Evolutionary conservation across 30 jellyfish, hydroid and myxozoan genomes (phyloP).

Genomic region (Chrysaora quinquecirrha): DNA sequence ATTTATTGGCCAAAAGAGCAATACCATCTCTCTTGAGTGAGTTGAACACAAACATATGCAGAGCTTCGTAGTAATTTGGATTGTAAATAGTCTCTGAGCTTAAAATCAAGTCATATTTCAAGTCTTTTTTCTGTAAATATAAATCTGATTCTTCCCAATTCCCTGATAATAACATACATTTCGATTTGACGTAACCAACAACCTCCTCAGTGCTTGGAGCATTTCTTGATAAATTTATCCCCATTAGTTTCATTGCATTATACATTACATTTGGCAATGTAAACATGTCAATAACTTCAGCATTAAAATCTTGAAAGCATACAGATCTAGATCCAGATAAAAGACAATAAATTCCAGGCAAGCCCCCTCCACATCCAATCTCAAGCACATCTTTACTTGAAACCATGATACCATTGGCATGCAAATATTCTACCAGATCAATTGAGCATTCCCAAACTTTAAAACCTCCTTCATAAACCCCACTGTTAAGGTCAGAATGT

Average conservation of each 20-base stretch:
- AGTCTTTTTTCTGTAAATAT: background rate
- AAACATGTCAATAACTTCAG: slow-evolving; percentile 86
- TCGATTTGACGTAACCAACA: background rate
- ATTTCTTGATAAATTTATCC: background rate
- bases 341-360: slow-evolving; percentile 68
- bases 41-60: slow-evolving; percentile 47
- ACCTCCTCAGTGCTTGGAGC: no score
- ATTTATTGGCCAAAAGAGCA: slow-evolving; percentile 88
- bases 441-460: slow-evolving; percentile 97
- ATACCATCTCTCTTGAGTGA: slow-evolving; percentile 64
- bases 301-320: slow-evolving; percentile 89
- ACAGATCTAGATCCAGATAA: slow-evolving; percentile 69
- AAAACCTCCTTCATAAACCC: slow-evolving; percentile 98
- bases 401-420: background rate
- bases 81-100: slow-evolving; percentile 96
- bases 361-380: slow-evolving; percentile 97
- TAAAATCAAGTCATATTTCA: slow-evolving; percentile 75
- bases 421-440: slow-evolving; percentile 70
- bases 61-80: slow-evolving; percentile 51
- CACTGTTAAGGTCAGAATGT: slow-evolving; percentile 81
- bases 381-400: slow-evolving; percentile 69
- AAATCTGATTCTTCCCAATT: slow-evolving; percentile 66
- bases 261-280: slow-evolving; percentile 70
- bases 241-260: background rate
- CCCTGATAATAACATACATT: slow-evolving; percentile 75